These are phyloP conservation scores for Drosophila nigromelanica DNA, from an alignment of 1,140 invertebrate species.

Conservation along the genomic window DNA sequence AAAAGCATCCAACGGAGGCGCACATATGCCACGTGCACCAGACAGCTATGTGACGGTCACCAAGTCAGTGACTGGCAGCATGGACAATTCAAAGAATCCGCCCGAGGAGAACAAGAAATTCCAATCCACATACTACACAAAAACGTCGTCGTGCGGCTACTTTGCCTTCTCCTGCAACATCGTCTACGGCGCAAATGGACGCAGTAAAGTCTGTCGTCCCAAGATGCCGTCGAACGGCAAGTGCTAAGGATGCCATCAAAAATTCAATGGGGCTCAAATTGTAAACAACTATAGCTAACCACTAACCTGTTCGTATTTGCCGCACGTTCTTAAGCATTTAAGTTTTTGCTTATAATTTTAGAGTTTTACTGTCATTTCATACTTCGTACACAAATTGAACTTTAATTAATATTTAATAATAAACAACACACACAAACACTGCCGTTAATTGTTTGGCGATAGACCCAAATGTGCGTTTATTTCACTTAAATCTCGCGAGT, in stretches of 20 bases:
- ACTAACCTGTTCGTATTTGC: constrained; percentile 60
- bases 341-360: constrained; percentile 64
- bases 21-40: constrained; percentile 62
- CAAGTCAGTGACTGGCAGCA: constrained; percentile 90
- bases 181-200: constrained; percentile 89
- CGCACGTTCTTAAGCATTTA: constrained; percentile 56
- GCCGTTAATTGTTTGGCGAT: constrained; percentile 18
- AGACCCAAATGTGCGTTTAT: constrained; percentile 3
- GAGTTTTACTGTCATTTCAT: constrained; percentile 54
- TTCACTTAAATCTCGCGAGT: neutral
- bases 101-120: constrained; percentile 87
- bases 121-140: constrained; percentile 92
- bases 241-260: constrained; percentile 54
- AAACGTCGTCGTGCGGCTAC: constrained; percentile 93
- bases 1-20: constrained; percentile 83
- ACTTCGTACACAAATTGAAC: constrained; percentile 51
- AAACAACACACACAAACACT: constrained; percentile 41
- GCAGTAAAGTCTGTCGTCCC: constrained; percentile 91
- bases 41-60: constrained; percentile 89
- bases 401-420: constrained; percentile 79
- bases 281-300: constrained; percentile 44
- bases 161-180: constrained; percentile 93
- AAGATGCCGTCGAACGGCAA: constrained; percentile 85
- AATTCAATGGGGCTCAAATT: constrained; percentile 62
- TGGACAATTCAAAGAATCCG: constrained; percentile 86